A percentile compares a stretch with the other conserved stretches of the same genome.
Evolutionary conservation across 2,797 vertebrate species (phyloP).

Genomic region (Anabacerthia variegaticeps): DNA sequence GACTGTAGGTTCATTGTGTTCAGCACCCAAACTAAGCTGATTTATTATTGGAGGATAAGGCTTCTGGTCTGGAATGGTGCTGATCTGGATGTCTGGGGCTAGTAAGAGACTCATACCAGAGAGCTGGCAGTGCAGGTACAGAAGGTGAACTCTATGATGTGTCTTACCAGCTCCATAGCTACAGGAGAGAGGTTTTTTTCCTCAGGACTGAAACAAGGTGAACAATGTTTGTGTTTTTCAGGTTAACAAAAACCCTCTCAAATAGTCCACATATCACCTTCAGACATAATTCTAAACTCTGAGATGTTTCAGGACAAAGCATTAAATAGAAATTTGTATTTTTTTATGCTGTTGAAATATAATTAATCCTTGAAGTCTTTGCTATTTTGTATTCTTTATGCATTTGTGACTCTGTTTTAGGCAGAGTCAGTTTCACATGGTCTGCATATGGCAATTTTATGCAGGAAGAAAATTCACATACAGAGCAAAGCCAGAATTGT

Average conservation of each 20-base stretch:
- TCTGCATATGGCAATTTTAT: constrained; percentile 41
- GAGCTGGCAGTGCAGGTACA: neutral
- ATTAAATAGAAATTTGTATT: neutral
- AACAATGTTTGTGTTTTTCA: neutral
- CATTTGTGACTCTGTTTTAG: neutral
- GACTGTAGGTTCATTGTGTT: neutral
- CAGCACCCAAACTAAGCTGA: neutral
- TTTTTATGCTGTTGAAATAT: neutral
- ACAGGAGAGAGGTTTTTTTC: neutral
- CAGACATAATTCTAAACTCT: neutral
- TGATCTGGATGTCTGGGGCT: neutral
- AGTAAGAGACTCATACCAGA: accelerated
- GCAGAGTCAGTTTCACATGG: constrained; percentile 13
- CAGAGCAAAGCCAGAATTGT: constrained; percentile 33
- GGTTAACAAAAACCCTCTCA: neutral
- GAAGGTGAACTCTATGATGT: neutral
- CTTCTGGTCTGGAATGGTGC: neutral
- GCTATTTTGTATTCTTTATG: neutral
- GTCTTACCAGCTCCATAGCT: neutral
- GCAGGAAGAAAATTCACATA: constrained; percentile 37
- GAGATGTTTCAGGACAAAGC: neutral
- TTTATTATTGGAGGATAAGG: neutral
- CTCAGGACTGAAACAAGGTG: neutral
- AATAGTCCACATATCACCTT: neutral
- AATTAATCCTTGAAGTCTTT: neutral